Conservation (phyloP, 2,888 invertebrate genomes). For the Notodonta dromedarius region DNA sequence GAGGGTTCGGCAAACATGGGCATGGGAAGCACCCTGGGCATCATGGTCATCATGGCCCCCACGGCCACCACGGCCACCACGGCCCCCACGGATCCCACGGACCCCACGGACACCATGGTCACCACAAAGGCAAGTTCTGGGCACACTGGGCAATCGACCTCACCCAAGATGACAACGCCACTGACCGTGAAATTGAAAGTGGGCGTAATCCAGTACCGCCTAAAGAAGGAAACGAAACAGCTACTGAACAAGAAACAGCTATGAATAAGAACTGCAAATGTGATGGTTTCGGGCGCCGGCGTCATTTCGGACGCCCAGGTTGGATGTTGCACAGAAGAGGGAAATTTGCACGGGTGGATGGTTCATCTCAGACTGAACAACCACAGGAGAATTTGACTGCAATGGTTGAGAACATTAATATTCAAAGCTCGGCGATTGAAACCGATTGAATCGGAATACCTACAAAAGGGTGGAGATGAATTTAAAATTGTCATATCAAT, state of each 20-base stretch:
- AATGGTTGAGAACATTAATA: constrained; percentile 42
- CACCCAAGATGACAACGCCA: constrained; percentile 17
- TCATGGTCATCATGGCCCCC: neutral
- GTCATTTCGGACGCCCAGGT: constrained; percentile 20
- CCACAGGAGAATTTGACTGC: constrained; percentile 33
- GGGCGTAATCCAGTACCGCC: constrained; percentile 22
- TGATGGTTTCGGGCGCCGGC: constrained; percentile 14
- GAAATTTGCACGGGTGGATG: constrained; percentile 18
- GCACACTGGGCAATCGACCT: constrained; percentile 29
- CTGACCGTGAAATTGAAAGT: constrained; percentile 15
- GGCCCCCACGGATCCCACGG: constrained; percentile 10
- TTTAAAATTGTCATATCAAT: too few relatives aligned
- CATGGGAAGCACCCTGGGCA: too few relatives aligned
- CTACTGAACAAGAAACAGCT: constrained; percentile 11
- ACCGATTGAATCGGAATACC: constrained; percentile 2
- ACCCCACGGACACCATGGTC: constrained; percentile 15
- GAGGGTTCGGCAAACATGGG: too few relatives aligned
- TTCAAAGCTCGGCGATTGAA: constrained; percentile 25
- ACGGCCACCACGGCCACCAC: constrained; percentile 1
- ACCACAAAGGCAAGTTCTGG: constrained; percentile 30
- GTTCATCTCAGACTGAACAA: constrained; percentile 25
- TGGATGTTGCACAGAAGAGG: constrained; percentile 13
- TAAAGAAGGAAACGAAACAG: constrained; percentile 15
- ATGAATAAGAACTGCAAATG: constrained; percentile 18
- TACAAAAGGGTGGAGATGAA: too few relatives aligned